Evolutionary conservation across 2,797 vertebrate genomes (phyloP).

Genomic region (Macropus fuliginosus): DNA sequence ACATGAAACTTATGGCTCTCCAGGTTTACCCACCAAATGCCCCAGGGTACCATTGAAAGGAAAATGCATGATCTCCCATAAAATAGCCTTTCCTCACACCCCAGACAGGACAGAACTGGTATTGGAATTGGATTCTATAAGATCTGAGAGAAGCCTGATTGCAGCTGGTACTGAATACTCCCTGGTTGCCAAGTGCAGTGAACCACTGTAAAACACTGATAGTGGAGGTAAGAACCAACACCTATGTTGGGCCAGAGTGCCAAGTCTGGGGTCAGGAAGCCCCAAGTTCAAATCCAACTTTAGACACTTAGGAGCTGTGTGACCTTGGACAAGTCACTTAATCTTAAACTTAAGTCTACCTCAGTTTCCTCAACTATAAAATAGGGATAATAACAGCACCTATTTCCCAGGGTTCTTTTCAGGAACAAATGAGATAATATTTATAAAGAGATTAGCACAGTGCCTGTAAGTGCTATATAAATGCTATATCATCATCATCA

Average conservation of each 20-base stretch:
- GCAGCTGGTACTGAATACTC: neutral
- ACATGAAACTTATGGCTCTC: neutral
- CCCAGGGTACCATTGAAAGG: neutral
- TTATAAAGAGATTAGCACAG: neutral
- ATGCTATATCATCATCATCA: neutral
- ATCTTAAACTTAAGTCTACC: neutral
- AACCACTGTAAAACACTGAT: neutral
- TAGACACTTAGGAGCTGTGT: neutral
- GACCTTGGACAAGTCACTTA: neutral
- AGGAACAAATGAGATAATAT: neutral
- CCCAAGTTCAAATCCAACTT: neutral
- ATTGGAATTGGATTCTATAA: neutral
- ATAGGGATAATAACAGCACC: neutral
- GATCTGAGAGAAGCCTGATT: neutral
- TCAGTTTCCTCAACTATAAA: neutral
- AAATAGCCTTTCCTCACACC: neutral
- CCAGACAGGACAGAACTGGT: neutral
- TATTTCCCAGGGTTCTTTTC: neutral
- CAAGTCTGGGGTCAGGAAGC: too few species aligned
- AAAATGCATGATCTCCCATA: neutral
- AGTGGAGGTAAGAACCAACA: neutral
- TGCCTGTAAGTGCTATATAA: neutral
- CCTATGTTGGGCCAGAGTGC: neutral
- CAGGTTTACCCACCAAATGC: neutral
- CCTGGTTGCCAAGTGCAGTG: neutral